phyloP scores from a whole-genome alignment of 1,140 invertebrate species.

The Manduca sexta region DNA sequence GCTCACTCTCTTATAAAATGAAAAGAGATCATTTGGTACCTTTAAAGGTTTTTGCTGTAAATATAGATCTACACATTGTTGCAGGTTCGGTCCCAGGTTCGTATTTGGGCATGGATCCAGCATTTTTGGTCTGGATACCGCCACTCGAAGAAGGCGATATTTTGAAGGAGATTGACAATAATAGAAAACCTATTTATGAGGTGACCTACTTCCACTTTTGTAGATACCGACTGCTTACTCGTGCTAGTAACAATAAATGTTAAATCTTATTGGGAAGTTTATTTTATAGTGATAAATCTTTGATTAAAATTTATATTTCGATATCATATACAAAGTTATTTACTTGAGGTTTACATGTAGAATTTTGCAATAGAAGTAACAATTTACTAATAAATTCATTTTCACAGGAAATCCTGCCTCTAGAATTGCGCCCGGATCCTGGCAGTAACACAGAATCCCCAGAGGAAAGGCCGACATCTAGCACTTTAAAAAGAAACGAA shows the following conservation, averaged over 20 bases:
- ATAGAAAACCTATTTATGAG: conserved; percentile 45
- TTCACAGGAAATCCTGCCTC: conserved; percentile 69
- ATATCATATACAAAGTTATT: too few species aligned
- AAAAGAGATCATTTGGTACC: background rate
- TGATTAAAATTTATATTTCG: too few species aligned
- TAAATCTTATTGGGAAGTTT: too few species aligned
- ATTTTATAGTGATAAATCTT: too few species aligned
- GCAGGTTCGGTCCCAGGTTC: conserved; percentile 85
- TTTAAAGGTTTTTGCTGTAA: background rate
- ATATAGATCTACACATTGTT: conserved; percentile 21
- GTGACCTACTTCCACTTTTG: too few species aligned
- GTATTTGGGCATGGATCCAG: conserved; percentile 89
- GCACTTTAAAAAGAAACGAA: conserved; percentile 38
- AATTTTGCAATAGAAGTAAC: too few species aligned
- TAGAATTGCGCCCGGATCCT: conserved; percentile 66
- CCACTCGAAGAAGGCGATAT: conserved; percentile 78
- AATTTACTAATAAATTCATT: background rate
- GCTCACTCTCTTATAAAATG: too few species aligned
- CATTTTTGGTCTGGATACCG: conserved; percentile 90
- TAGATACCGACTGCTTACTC: too few species aligned
- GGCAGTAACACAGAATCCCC: conserved; percentile 74
- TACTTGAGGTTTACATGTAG: too few species aligned
- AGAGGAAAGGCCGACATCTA: conserved; percentile 48
- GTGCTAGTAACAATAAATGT: too few species aligned
- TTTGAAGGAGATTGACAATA: conserved; percentile 57